Evolutionary conservation across 1,140 invertebrate species (phyloP), one percentile per base, ranked within the genome.

Genomic region (Hycleus phaleratus): DNA sequence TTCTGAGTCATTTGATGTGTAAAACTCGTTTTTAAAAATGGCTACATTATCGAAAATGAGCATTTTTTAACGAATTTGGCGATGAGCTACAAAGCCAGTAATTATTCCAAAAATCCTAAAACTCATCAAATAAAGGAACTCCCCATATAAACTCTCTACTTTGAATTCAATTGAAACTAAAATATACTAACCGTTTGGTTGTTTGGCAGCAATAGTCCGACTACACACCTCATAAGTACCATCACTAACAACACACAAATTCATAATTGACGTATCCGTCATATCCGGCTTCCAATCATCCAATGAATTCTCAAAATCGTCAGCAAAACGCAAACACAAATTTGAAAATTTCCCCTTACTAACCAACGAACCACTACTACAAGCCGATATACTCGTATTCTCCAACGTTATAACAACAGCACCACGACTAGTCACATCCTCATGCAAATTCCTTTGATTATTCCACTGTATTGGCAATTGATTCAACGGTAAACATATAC

Each of bases 221-320:
- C 93, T 96, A 75, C 94, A 97, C 0, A 97, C 91, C 80, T 97
- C 94, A 72, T 97, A 98, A 7, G 95, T 97, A 26, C 95, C 95
- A 75, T 97, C 93, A n/a, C 93, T 95, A 5, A 98, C 95, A 46
- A 93, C 87, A 74, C 94, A 97, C 25, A 96, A 82, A 78, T 98
- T 98, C 90, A 95, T 93, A 46, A 93, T 86, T 56, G 78, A 82
- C 7, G 84, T 80, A 69, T 95, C 90, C 38, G 77, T 83, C 67
- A 85, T 83, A 68, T 93, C 88, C 4, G 95, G 95, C 74, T 97
- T 97, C 95, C 95, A 98, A 72, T 98, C 95, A 73, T 97, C 94
- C 62, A 95, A 77, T 38, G 91, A 93, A 0, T 91, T 91, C 74
- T 97, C 94, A 78, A 98, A 97, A 70, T 97, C 95, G 69, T 96